Conservation (phyloP, 92 coral and sea anemone genomes). For the Epizoanthus illoricatus region DNA sequence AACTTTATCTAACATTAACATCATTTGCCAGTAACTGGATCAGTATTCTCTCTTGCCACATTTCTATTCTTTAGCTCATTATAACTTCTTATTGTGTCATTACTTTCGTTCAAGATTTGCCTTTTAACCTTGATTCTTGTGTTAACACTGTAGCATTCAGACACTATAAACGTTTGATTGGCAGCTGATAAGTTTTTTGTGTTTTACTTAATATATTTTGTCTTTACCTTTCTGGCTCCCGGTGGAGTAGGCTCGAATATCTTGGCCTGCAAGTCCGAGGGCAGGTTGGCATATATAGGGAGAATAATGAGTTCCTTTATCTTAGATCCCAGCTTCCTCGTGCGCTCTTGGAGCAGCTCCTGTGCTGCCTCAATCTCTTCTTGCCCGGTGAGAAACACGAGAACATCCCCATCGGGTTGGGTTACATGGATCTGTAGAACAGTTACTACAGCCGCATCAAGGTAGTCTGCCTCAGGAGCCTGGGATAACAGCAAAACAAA, state of each 20-base stretch:
- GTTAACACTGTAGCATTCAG: no score
- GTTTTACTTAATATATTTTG: no score
- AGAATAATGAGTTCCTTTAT: constrained; percentile 90
- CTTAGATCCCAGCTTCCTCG: constrained; percentile 96
- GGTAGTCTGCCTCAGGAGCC: constrained; percentile 99
- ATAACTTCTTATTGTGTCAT: no score
- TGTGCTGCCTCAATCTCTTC: constrained; percentile 96
- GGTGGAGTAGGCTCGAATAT: constrained; percentile 99
- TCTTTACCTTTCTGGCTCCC: constrained; percentile 90
- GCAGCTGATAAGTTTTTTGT: no score
- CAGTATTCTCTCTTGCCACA: no score
- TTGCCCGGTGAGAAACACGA: constrained; percentile 96
- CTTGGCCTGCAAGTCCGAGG: constrained; percentile 97
- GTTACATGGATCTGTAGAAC: constrained; percentile 98
- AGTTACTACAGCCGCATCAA: constrained; percentile 96
- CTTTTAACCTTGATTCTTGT: no score
- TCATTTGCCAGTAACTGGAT: no score
- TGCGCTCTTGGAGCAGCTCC: constrained; percentile 89
- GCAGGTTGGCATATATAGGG: constrained; percentile 96
- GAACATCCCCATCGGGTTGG: constrained; percentile 88
- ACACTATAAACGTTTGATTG: no score
- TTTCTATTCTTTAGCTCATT: no score
- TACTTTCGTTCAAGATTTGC: no score
- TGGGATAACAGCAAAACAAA: constrained; percentile 27
- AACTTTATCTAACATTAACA: no score